Evolutionary conservation across 2,888 invertebrate genomes (phyloP).

Genomic region (Macrophya alboannulata): DNA sequence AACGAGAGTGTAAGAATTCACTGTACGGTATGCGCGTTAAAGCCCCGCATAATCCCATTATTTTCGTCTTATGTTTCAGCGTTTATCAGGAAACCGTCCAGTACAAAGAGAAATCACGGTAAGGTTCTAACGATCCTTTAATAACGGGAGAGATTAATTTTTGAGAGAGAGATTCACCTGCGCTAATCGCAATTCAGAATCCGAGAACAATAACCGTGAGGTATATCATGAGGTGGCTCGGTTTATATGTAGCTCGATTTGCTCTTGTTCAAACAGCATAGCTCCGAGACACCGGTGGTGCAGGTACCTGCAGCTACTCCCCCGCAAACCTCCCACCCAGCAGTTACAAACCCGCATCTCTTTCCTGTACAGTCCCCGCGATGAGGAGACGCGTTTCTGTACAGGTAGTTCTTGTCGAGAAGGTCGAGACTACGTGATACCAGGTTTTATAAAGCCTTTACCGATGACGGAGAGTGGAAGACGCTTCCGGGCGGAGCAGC

Average conservation of each 20-base stretch:
- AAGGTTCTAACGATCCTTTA: background rate
- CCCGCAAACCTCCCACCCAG: conserved; percentile 49
- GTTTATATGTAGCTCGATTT: conserved; percentile 68
- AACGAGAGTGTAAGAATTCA: background rate
- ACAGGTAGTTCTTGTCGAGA: conserved; percentile 18
- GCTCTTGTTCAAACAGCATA: conserved; percentile 79
- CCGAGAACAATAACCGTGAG: background rate
- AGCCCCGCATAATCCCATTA: conserved; percentile 24
- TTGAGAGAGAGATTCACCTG: background rate
- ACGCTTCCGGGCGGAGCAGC: background rate
- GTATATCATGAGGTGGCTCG: background rate
- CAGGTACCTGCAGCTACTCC: conserved; percentile 47
- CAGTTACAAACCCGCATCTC: conserved; percentile 45
- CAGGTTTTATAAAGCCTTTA: background rate
- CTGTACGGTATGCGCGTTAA: background rate
- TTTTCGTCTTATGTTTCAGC: background rate
- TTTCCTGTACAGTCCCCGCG: conserved; percentile 15
- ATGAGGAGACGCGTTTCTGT: conserved; percentile 13
- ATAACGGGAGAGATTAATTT: background rate
- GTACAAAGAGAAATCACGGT: background rate
- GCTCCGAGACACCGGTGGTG: conserved; percentile 64
- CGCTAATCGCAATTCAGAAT: conserved; percentile 5
- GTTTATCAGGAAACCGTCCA: background rate
- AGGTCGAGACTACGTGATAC: background rate
- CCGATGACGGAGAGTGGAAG: conserved; percentile 1